A percentile compares a stretch with the other conserved stretches of the same genome.
Conservation (phyloP, 2,113 vertebrate genomes). For the Scartelaos histophorus region DNA sequence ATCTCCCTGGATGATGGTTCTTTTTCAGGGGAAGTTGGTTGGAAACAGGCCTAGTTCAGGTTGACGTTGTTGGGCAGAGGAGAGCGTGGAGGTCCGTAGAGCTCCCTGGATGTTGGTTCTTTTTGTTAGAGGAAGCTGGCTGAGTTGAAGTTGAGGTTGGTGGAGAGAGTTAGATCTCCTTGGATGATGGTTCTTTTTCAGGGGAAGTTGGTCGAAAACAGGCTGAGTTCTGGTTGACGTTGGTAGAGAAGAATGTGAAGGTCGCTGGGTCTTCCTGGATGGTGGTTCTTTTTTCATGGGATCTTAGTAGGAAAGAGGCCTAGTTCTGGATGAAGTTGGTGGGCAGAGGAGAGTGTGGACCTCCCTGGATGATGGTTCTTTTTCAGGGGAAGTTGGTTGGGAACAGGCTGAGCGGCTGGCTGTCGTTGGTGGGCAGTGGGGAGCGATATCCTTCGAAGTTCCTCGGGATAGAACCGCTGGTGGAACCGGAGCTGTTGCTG, state of each 20-base stretch:
- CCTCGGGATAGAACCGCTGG: conserved; percentile 96
- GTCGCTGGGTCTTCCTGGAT: neutral
- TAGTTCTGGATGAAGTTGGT: neutral
- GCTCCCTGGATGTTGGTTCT: too few relatives aligned
- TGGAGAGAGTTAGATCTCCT: too few relatives aligned
- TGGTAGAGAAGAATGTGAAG: neutral
- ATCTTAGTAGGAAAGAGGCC: neutral
- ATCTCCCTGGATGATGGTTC: conserved; percentile 9
- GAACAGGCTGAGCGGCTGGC: conserved; percentile 96
- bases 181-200: neutral
- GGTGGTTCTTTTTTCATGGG: too few relatives aligned
- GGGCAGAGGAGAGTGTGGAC: conserved; percentile 8
- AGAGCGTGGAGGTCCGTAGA: too few relatives aligned
- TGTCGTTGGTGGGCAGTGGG: conserved; percentile 93
- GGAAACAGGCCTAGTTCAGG: conserved; percentile 97
- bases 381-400: conserved; percentile 87
- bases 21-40: conserved; percentile 83
- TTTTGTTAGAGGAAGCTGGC: too few relatives aligned
- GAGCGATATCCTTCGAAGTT: conserved; percentile 96
- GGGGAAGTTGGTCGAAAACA: neutral
- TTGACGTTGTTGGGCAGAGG: conserved; percentile 94
- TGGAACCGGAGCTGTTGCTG: conserved; percentile 98
- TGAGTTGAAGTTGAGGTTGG: too few relatives aligned
- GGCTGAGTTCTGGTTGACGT: neutral
- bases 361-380: conserved; percentile 5